These are phyloP conservation scores for Riptortus pedestris DNA, from an alignment of 1,140 invertebrate species.

Conservation along the genomic window DNA sequence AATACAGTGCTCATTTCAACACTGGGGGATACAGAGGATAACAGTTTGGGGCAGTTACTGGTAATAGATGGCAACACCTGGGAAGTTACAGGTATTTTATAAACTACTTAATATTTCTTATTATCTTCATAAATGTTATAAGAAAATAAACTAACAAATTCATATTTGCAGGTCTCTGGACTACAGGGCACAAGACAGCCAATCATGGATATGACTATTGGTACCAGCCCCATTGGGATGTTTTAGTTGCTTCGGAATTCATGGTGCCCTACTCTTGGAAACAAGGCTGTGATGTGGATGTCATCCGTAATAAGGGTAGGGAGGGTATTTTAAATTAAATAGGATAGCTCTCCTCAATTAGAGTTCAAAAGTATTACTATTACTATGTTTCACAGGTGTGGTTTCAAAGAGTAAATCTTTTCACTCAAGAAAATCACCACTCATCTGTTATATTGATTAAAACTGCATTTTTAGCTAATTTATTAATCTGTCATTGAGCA, in stretches of 20 bases:
- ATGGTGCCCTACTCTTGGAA: constrained; percentile 75
- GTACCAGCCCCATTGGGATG: constrained; percentile 91
- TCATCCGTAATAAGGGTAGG: constrained; percentile 42
- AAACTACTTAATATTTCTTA: background rate
- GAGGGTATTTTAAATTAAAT: too few species aligned
- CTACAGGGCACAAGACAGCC: constrained; percentile 45
- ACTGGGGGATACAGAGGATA: constrained; percentile 71
- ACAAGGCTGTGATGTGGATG: constrained; percentile 56
- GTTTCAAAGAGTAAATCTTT: too few species aligned
- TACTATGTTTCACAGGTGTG: too few species aligned
- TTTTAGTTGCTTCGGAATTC: constrained; percentile 88
- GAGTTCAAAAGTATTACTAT: too few species aligned
- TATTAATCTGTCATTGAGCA: too few species aligned
- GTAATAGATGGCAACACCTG: constrained; percentile 77
- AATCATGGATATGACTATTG: constrained; percentile 78
- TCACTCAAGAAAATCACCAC: too few species aligned
- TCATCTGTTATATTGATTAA: too few species aligned
- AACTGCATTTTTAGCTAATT: too few species aligned
- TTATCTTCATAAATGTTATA: background rate
- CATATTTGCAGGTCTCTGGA: constrained; percentile 30
- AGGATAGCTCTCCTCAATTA: too few species aligned
- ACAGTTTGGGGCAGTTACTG: constrained; percentile 78
- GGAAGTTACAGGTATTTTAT: constrained; percentile 49
- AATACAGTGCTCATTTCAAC: constrained; percentile 92
- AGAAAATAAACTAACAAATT: background rate